These are phyloP conservation scores for Drosophila trapezifrons DNA, from an alignment of 1,140 invertebrate genomes.

Conservation along the genomic window DNA sequence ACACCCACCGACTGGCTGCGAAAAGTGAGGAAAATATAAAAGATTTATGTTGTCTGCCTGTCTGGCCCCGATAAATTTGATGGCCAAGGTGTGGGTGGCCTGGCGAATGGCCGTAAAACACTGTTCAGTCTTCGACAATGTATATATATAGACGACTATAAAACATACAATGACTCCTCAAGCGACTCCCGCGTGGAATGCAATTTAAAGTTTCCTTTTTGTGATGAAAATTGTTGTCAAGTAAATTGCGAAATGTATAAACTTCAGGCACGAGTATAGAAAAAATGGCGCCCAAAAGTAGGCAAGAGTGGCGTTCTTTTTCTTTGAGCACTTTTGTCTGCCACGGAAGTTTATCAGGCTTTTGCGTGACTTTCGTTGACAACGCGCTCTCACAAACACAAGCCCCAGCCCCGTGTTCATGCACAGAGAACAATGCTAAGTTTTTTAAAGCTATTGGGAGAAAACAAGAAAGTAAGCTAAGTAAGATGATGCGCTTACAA, in stretches of 20 bases:
- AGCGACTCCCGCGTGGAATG: constrained; percentile 36
- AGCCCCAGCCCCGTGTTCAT: not conserved
- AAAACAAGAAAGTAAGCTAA: not conserved
- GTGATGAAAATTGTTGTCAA: constrained; percentile 59
- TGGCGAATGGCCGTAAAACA: constrained; percentile 54
- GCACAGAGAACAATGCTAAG: constrained; percentile 2
- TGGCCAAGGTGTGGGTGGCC: constrained; percentile 47
- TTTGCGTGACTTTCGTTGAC: constrained; percentile 78
- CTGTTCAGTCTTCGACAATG: constrained; percentile 58
- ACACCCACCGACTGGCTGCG: constrained; percentile 8
- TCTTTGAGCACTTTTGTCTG: constrained; percentile 58
- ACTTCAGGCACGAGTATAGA: constrained; percentile 34
- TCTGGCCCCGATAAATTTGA: constrained; percentile 69
- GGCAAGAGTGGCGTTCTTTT: constrained; percentile 45
- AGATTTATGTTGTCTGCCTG: constrained; percentile 75
- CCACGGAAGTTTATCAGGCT: constrained; percentile 77
- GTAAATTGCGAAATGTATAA: constrained; percentile 58
- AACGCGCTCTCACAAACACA: constrained; percentile 46
- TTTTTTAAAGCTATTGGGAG: not conserved
- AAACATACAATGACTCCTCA: constrained; percentile 28
- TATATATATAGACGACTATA: constrained; percentile 32
- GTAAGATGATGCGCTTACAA: too few relatives aligned
- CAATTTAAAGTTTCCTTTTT: constrained; percentile 74
- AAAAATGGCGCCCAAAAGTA: constrained; percentile 53
- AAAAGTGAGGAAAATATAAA: constrained; percentile 34